Evolutionary conservation across 2,888 invertebrate species (phyloP).

Genomic region (Zaprionus obscuricornis): DNA sequence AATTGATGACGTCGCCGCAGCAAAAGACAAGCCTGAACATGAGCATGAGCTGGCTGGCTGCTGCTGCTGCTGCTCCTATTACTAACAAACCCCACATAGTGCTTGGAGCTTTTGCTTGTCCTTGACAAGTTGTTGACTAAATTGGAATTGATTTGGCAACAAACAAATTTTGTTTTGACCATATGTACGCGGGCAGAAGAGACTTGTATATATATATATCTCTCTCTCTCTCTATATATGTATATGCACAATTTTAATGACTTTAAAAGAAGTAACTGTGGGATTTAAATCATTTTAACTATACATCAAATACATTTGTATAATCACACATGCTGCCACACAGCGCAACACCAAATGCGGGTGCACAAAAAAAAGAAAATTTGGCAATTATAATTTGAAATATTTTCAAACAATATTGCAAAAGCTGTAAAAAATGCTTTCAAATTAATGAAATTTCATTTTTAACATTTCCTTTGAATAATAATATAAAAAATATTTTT

Average conservation of each 20-base stretch:
- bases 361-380: constrained; percentile 26
- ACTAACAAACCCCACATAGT: constrained; percentile 25
- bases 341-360: constrained; percentile 25
- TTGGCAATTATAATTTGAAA: too few relatives aligned
- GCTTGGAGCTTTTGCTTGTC: constrained; percentile 51
- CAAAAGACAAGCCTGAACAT: neutral
- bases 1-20: constrained; percentile 73
- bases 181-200: constrained; percentile 73
- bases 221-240: neutral
- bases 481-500: too few relatives aligned
- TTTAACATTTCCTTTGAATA: too few relatives aligned
- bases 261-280: constrained; percentile 16
- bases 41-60: constrained; percentile 3
- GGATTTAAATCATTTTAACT: constrained; percentile 14
- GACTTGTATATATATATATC: neutral
- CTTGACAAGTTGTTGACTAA: constrained; percentile 69
- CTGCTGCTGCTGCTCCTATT: constrained; percentile 57
- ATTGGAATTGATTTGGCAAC: constrained; percentile 78
- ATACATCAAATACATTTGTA: too few relatives aligned
- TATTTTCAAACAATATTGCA: too few relatives aligned
- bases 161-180: constrained; percentile 46
- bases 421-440: neutral
- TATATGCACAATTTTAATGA: constrained; percentile 32
- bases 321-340: too few relatives aligned
- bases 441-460: too few relatives aligned